A percentile compares a stretch with the other conserved stretches of the same genome.
Evolutionary conservation across 2,888 invertebrate species (phyloP).

Genomic region (Plusia festucae): DNA sequence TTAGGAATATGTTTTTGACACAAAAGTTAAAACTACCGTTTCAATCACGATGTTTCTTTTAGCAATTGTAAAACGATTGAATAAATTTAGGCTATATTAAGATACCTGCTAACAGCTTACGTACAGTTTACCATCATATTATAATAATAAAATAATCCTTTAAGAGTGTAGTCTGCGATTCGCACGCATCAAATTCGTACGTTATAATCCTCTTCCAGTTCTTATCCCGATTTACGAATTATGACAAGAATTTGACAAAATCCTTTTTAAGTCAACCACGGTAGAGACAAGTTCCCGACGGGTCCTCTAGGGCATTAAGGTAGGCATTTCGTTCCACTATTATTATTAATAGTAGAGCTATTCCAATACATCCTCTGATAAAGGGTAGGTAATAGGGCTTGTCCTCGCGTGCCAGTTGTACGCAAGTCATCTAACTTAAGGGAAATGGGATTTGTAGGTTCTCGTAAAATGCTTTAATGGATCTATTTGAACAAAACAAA

Average conservation of each 20-base stretch:
- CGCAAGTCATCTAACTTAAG: constrained; percentile 39
- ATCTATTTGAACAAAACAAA: constrained; percentile 31
- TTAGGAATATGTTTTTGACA: neutral
- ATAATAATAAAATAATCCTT: neutral
- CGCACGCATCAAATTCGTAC: neutral
- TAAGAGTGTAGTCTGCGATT: neutral
- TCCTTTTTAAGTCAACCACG: neutral
- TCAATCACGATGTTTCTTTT: neutral
- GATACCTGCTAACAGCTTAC: neutral
- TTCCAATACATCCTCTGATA: constrained; percentile 2
- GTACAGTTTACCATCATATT: neutral
- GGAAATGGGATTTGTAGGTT: constrained; percentile 33
- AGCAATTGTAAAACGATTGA: neutral
- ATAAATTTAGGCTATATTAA: neutral
- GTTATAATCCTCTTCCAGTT: neutral
- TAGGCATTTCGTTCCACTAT: neutral
- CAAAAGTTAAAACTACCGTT: neutral
- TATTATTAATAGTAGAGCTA: constrained; percentile 4
- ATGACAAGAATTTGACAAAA: neutral
- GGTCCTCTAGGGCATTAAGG: constrained; percentile 1
- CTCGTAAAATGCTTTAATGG: constrained; percentile 34
- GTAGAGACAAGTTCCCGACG: neutral
- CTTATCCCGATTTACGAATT: neutral
- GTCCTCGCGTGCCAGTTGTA: constrained; percentile 22
- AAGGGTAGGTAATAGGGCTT: neutral